These are phyloP conservation scores for Silurus glanis DNA, from an alignment of 2,113 vertebrate genomes.

Conservation along the genomic window DNA sequence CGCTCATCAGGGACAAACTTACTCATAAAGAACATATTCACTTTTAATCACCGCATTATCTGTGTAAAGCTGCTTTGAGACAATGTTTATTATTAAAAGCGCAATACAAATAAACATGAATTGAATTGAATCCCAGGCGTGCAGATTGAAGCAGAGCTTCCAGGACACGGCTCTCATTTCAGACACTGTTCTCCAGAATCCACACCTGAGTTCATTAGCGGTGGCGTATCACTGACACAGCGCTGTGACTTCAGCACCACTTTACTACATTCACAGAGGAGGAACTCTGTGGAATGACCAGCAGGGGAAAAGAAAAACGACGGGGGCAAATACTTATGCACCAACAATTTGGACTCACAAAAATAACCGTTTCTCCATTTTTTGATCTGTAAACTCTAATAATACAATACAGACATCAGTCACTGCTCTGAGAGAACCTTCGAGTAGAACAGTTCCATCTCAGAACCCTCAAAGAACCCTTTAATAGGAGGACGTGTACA, in stretches of 20 bases:
- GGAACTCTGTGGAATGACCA: background rate
- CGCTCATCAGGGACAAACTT: too few relatives aligned
- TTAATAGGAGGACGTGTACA: background rate
- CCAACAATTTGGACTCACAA: background rate
- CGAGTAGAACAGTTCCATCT: too few relatives aligned
- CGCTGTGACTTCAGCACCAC: constrained; percentile 32
- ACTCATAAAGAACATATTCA: too few relatives aligned
- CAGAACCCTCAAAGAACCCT: background rate
- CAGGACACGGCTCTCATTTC: constrained; percentile 30
- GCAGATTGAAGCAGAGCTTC: background rate
- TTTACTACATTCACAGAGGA: constrained; percentile 31
- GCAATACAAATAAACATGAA: too few relatives aligned
- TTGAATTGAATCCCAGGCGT: background rate
- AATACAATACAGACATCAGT: too few relatives aligned
- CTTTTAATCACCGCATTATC: too few relatives aligned
- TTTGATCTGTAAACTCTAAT: background rate
- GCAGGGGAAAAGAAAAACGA: too few relatives aligned
- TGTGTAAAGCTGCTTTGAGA: too few relatives aligned
- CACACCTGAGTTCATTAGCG: constrained; percentile 46
- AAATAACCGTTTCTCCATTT: background rate
- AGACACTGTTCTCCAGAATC: constrained; percentile 23
- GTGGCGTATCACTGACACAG: constrained; percentile 27
- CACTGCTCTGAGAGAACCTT: background rate
- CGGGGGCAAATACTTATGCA: background rate
- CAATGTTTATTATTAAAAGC: too few relatives aligned